A percentile compares a stretch with the other conserved stretches of the same genome.
Conservation (phyloP, 2,888 invertebrate genomes). For the Phoronis australis region DNA sequence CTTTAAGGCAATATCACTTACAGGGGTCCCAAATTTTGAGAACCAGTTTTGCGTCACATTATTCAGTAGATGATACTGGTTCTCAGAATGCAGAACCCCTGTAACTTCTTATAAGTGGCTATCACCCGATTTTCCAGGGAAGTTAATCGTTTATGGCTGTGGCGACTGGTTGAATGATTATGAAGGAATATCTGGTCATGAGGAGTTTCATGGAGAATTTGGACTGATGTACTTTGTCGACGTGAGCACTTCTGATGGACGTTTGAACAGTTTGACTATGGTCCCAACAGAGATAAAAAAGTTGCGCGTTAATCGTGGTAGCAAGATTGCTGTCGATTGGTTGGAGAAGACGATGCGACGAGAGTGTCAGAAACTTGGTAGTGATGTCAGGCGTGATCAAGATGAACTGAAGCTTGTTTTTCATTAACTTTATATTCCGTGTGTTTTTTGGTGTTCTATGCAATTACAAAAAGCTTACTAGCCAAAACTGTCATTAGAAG, state of each 20-base stretch:
- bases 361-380: neutral
- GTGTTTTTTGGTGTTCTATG: too few species aligned
- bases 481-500: too few species aligned
- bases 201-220: conserved; percentile 11
- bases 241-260: neutral
- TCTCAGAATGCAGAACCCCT: too few species aligned
- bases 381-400: neutral
- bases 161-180: conserved; percentile 22
- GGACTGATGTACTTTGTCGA: neutral
- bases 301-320: neutral
- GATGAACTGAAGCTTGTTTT: neutral
- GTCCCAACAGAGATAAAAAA: neutral
- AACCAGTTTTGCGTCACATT: too few species aligned
- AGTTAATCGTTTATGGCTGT: conserved; percentile 21
- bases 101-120: too few species aligned
- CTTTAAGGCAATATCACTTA: too few species aligned
- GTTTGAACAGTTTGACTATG: neutral
- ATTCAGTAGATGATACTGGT: too few species aligned
- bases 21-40: too few species aligned
- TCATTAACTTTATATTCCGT: too few species aligned
- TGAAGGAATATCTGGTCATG: conserved; percentile 18
- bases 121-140: too few species aligned
- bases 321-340: neutral
- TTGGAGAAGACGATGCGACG: neutral
- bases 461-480: too few species aligned